These are phyloP conservation scores for Drosophila azteca DNA, from an alignment of 1,140 invertebrate species.

Conservation along the genomic window DNA sequence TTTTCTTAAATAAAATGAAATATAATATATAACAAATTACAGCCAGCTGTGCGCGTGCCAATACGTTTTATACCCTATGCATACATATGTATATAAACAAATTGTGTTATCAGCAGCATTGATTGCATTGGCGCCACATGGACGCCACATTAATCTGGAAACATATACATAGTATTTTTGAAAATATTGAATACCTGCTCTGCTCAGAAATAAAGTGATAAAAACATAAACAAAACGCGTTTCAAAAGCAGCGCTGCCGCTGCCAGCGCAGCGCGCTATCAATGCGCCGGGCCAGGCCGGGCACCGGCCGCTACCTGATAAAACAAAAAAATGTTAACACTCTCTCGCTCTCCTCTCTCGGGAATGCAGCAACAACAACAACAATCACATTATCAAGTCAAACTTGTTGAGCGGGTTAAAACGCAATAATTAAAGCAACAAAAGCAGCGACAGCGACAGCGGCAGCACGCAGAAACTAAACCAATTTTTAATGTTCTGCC, in stretches of 20 bases:
- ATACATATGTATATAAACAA: slow-evolving; percentile 37
- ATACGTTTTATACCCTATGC: slow-evolving; percentile 6
- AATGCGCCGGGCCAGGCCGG: slow-evolving; percentile 56
- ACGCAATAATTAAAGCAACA: slow-evolving; percentile 27
- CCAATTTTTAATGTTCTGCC: slow-evolving; percentile 67
- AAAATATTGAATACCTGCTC: slow-evolving; percentile 37
- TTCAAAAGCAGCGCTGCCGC: slow-evolving; percentile 55
- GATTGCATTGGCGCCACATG: slow-evolving; percentile 55
- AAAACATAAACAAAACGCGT: slow-evolving; percentile 74
- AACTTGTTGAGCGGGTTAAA: slow-evolving; percentile 74
- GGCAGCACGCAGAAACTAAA: slow-evolving; percentile 59
- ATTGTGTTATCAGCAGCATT: slow-evolving; percentile 58
- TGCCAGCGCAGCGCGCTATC: slow-evolving; percentile 36
- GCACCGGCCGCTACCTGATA: slow-evolving; percentile 14
- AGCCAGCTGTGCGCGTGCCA: slow-evolving; percentile 56
- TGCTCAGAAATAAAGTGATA: slow-evolving; percentile 57
- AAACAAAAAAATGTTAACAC: slow-evolving; percentile 13
- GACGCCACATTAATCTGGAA: slow-evolving; percentile 16
- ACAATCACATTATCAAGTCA: slow-evolving; percentile 66
- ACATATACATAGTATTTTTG: slow-evolving; percentile 29
- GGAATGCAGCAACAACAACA: slow-evolving; percentile 30
- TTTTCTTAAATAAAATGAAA: slow-evolving; percentile 17
- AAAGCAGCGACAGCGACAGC: slow-evolving; percentile 5
- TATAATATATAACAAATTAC: slow-evolving; percentile 29
- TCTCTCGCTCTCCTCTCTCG: slow-evolving; percentile 1